phyloP scores from a whole-genome alignment of 2,888 invertebrate species.

The Phrixothrix hirtus region DNA sequence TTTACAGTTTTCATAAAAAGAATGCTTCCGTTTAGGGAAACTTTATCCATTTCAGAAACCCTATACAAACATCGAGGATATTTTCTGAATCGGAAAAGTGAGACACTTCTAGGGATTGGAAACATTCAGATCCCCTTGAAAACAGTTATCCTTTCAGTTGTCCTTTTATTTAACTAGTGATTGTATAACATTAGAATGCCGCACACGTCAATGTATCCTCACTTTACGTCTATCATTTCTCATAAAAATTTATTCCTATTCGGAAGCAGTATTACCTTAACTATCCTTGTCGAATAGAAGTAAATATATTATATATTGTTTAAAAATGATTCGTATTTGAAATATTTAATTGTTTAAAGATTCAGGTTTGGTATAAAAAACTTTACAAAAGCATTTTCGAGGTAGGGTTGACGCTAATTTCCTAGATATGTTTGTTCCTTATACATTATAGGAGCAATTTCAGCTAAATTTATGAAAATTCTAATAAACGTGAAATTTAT shows the following conservation, averaged over 20 bases:
- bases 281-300: no score
- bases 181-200: slow-evolving; percentile 33
- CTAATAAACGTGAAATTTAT: no score
- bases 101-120: slow-evolving; percentile 32
- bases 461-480: no score
- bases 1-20: background rate
- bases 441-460: no score
- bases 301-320: no score
- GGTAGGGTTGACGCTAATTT: no score
- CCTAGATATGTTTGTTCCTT: no score
- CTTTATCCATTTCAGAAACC: slow-evolving; percentile 25
- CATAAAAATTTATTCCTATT: slow-evolving; percentile 26
- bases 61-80: slow-evolving; percentile 34
- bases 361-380: no score
- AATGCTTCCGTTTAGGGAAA: background rate
- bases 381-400: no score
- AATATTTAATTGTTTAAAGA: no score
- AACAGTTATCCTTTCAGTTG: slow-evolving; percentile 36
- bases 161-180: slow-evolving; percentile 31
- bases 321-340: no score
- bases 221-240: slow-evolving; percentile 23
- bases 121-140: slow-evolving; percentile 31
- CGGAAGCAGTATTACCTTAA: no score
- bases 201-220: slow-evolving; percentile 26
- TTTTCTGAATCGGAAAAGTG: slow-evolving; percentile 34